Percentiles rank a stretch among this genome's conserved stretches.
These are phyloP conservation scores for Pherbina coryleti DNA, from an alignment of 2,888 invertebrate genomes.

Conservation along the genomic window DNA sequence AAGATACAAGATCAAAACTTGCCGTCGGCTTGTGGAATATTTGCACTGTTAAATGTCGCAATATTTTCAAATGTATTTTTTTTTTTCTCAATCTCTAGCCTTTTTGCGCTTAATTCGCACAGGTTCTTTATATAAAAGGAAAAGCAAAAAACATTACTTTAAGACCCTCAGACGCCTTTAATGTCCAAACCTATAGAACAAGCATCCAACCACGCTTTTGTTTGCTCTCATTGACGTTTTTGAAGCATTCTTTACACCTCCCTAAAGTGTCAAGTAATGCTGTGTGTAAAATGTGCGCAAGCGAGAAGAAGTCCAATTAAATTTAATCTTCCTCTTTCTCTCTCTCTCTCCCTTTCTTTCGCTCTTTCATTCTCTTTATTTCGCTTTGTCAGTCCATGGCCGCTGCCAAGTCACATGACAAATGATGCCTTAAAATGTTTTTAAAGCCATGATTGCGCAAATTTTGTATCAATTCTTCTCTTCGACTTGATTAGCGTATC, in stretches of 20 bases:
- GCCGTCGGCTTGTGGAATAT: neutral
- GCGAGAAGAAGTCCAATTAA: conserved; percentile 13
- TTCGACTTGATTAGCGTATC: conserved; percentile 25
- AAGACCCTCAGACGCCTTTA: conserved; percentile 42
- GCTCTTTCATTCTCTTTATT: conserved; percentile 1
- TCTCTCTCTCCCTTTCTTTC: conserved; percentile 5
- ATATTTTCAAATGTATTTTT: neutral
- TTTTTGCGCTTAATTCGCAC: conserved; percentile 31
- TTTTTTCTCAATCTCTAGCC: neutral
- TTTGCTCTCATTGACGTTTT: neutral
- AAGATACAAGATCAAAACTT: conserved; percentile 29
- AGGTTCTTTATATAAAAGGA: conserved; percentile 24
- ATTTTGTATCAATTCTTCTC: conserved; percentile 17
- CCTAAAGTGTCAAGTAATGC: conserved; percentile 20
- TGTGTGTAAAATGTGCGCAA: neutral
- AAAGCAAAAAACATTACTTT: conserved; percentile 17
- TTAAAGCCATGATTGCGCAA: conserved; percentile 45
- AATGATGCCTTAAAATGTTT: conserved; percentile 41
- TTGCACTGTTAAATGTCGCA: conserved; percentile 34
- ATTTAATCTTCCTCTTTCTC: conserved; percentile 10
- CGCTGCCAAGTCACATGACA: conserved; percentile 44
- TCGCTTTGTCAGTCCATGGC: neutral
- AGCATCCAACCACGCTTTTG: neutral
- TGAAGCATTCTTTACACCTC: conserved; percentile 40
- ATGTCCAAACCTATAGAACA: neutral